These are phyloP conservation scores for Leptoteleia sp. DNA, from an alignment of 1,140 invertebrate genomes.

Conservation along the genomic window DNA sequence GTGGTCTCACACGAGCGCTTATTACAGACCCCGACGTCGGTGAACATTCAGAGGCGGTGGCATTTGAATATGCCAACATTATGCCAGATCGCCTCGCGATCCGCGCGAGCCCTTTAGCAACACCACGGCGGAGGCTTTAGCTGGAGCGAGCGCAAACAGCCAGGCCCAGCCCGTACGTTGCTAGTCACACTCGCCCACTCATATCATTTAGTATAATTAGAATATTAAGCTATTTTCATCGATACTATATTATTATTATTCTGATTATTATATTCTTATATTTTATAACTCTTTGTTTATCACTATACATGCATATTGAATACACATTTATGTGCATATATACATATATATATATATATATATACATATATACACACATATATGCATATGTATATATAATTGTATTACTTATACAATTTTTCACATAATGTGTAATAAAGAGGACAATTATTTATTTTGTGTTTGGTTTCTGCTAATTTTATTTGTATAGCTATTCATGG, in stretches of 20 bases:
- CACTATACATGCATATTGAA: neutral
- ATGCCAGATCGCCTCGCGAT: constrained; percentile 75
- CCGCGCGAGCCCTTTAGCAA: constrained; percentile 76
- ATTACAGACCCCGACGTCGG: constrained; percentile 74
- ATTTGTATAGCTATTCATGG: neutral
- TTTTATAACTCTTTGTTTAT: neutral
- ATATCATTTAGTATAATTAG: constrained; percentile 77
- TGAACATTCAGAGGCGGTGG: constrained; percentile 74
- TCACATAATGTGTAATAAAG: constrained; percentile 3
- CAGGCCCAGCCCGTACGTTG: constrained; percentile 80
- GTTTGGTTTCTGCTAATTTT: constrained; percentile 1
- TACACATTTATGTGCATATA: too few species aligned
- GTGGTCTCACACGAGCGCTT: constrained; percentile 75
- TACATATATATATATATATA: too few species aligned
- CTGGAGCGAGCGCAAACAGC: constrained; percentile 79
- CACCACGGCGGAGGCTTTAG: constrained; percentile 79
- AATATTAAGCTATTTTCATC: constrained; percentile 69
- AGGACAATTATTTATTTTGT: constrained; percentile 1
- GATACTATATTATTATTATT: constrained; percentile 54
- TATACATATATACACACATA: constrained; percentile 2
- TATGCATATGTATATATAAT: constrained; percentile 3
- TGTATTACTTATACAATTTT: constrained; percentile 8
- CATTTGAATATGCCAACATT: constrained; percentile 70
- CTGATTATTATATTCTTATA: constrained; percentile 23
- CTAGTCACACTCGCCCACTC: constrained; percentile 79